phyloP scores from a whole-genome alignment of 2,113 vertebrate species.

The Sinocyclocheilus rhinocerous region DNA sequence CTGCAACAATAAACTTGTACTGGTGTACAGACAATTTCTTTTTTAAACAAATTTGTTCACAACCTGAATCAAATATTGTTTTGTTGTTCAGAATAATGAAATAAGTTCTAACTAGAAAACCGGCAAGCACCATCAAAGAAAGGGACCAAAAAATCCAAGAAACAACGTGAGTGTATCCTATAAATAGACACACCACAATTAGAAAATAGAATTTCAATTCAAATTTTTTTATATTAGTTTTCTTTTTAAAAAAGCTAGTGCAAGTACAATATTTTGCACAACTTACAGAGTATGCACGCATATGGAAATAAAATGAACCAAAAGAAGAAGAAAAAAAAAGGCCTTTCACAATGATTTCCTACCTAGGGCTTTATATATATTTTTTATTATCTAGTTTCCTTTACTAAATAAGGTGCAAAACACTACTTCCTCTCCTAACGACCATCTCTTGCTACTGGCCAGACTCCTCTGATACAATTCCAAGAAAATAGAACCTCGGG shows the following conservation, averaged over 20 bases:
- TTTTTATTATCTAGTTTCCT: conserved; percentile 60
- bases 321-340: conserved; percentile 56
- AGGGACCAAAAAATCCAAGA: conserved; percentile 82
- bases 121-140: conserved; percentile 97
- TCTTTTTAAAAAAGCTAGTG: conserved; percentile 90
- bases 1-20: conserved; percentile 98
- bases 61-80: conserved; percentile 97
- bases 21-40: conserved; percentile 94
- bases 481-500: conserved; percentile 53
- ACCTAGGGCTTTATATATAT: conserved; percentile 80
- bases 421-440: conserved; percentile 79
- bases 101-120: conserved; percentile 97
- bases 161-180: conserved; percentile 95
- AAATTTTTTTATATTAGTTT: conserved; percentile 81
- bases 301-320: conserved; percentile 77
- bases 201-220: conserved; percentile 97
- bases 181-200: conserved; percentile 97
- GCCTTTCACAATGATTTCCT: conserved; percentile 88
- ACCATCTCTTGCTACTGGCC: conserved; percentile 76
- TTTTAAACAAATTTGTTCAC: conserved; percentile 96
- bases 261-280: conserved; percentile 97
- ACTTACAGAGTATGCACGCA: conserved; percentile 95
- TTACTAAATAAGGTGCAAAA: conserved; percentile 90
- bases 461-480: conserved; percentile 72
- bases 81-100: conserved; percentile 91